Conservation (phyloP, 2,888 invertebrate species). For the Oscheius myriophilus region DNA sequence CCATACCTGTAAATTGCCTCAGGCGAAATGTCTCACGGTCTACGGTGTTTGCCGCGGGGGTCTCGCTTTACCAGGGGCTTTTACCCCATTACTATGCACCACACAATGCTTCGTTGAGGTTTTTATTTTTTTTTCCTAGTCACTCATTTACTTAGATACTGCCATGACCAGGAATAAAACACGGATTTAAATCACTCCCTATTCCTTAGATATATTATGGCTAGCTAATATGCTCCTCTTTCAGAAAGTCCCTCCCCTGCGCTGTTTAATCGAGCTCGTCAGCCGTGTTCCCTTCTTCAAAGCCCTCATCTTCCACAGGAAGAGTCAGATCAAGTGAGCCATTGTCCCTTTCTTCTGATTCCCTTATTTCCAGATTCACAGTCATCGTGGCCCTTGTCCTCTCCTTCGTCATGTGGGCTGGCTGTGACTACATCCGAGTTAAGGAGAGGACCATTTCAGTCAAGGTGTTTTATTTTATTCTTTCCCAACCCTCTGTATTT, state of each 20-base stretch:
- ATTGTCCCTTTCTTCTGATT: neutral
- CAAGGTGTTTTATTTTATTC: constrained; percentile 5
- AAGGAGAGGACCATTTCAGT: constrained; percentile 44
- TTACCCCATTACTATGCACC: no score
- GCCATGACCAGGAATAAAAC: no score
- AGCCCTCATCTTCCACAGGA: constrained; percentile 43
- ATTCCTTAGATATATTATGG: no score
- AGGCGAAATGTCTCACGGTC: no score
- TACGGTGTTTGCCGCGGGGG: no score
- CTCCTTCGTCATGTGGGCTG: constrained; percentile 41
- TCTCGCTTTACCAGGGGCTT: no score
- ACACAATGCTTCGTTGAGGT: no score
- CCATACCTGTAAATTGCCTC: no score
- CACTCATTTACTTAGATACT: no score
- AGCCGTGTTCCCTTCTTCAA: constrained; percentile 34
- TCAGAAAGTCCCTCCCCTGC: constrained; percentile 33
- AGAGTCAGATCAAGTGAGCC: constrained; percentile 44
- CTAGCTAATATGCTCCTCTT: no score
- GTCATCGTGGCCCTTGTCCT: constrained; percentile 35
- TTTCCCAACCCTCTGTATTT: constrained; percentile 34
- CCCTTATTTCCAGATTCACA: constrained; percentile 32
- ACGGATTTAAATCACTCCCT: no score
- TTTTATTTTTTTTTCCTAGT: no score
- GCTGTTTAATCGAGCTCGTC: constrained; percentile 33
- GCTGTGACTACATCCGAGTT: constrained; percentile 48